Percentiles rank a stretch among this genome's conserved stretches.
phyloP scores from a whole-genome alignment of 2,113 vertebrate species.

The Noturus placidus region DNA sequence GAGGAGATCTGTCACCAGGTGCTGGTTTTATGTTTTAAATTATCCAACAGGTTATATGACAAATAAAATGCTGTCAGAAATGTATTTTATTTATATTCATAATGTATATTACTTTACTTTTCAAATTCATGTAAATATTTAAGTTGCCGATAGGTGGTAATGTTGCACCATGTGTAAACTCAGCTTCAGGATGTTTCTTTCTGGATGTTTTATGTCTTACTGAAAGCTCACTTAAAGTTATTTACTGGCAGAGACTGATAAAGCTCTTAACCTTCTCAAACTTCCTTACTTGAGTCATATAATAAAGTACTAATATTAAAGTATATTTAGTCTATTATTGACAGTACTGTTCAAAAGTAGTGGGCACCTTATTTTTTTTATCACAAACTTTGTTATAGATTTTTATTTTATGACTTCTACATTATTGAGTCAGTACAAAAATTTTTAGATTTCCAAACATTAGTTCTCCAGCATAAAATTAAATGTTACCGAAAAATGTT shows the following conservation, averaged over 20 bases:
- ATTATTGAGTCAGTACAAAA: no score
- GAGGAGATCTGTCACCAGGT: constrained; percentile 94
- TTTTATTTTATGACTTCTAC: no score
- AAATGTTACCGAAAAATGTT: no score
- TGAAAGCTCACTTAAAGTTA: background rate
- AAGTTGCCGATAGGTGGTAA: constrained; percentile 27
- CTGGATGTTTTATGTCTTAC: background rate
- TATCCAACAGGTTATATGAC: background rate
- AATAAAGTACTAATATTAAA: background rate
- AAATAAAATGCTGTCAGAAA: background rate
- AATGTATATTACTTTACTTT: background rate
- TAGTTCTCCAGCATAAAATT: no score
- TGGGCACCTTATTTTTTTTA: no score
- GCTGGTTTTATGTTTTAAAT: constrained; percentile 30
- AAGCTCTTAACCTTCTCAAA: background rate
- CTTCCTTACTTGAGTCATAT: background rate
- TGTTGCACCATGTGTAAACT: constrained; percentile 29
- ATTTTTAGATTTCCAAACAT: no score
- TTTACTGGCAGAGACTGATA: background rate
- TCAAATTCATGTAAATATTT: constrained; percentile 15
- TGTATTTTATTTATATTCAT: background rate
- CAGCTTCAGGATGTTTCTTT: background rate
- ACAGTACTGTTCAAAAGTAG: no score
- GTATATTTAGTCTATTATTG: background rate
- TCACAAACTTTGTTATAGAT: no score